Base-by-base conservation (phyloP, 2,888 invertebrate species). In the Auanema sp. region DNA sequence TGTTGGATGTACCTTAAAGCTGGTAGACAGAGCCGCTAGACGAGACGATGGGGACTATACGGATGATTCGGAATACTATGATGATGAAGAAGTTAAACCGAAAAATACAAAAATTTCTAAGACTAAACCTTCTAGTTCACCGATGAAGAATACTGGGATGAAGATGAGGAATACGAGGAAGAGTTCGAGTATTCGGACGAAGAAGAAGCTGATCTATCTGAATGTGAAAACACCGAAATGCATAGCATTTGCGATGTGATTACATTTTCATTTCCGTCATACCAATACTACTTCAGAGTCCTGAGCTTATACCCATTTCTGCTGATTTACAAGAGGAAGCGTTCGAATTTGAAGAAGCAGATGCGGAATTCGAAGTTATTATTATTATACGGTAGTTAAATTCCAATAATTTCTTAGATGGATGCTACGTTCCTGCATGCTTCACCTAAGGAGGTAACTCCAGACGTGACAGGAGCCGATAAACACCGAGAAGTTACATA, bases 1-100 rank as follows among this genome's bases (percentile, higher is more conserved):
- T n/a, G 79, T 79, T 12, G 81, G 79, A 43, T 78, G 73, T 64
- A 79, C 79, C 8, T 53, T 81, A 49, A 80, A 78, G 42, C 55
- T 81, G 53, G 74, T 79, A 1, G 77, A 81, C 67, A 63, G 64
- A 44, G 77, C 75, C 1, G 81, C 81, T 0, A 42, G 72, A 53
- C 72, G 72, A 24, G 79, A 70, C 52, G 80, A 73, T 40, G 69
- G 68, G 14, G 78, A 79, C 23, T 79, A 77, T 49, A 65, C 65
- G 4, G 75, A 76, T 23, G 67, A 69, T 43, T 68, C 67, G 16
- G 69, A 69, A 50, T 74, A 75, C 54, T 68, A 72, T 33, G 69
- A 71, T 53, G 74, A 74, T 25, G 68, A 69, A 33, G 33, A 33
- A 8, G 33, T 33, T 3, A 33, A 33, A n/a, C n/a, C n/a, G n/a